Evolutionary conservation across 2,888 invertebrate genomes (phyloP).

Genomic region (Lithophane leautieri): DNA sequence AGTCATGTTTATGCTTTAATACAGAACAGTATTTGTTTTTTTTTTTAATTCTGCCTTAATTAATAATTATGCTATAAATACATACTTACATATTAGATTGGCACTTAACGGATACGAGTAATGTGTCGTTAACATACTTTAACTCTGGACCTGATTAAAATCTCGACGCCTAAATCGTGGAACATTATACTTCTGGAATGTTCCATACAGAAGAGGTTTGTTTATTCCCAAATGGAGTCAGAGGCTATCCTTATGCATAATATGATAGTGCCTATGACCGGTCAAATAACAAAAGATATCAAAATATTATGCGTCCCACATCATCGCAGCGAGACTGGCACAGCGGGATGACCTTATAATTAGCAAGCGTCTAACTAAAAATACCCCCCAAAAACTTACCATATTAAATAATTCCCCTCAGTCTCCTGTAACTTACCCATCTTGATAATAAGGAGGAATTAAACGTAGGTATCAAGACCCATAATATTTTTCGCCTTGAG

Average conservation of each 20-base stretch:
- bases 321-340: no score
- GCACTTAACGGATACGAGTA: constrained; percentile 27
- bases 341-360: no score
- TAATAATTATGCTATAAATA: constrained; percentile 12
- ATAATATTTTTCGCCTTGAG: no score
- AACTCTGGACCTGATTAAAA: constrained; percentile 43
- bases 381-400: background rate
- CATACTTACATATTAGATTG: background rate
- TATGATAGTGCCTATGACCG: background rate
- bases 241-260: background rate
- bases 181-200: constrained; percentile 5
- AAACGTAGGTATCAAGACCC: background rate
- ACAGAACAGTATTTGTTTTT: background rate
- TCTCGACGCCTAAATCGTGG: constrained; percentile 14
- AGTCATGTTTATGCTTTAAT: constrained; percentile 18
- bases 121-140: constrained; percentile 26
- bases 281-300: background rate
- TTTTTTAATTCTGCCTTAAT: background rate
- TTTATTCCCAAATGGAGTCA: background rate
- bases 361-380: background rate
- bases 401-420: background rate
- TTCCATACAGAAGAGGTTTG: background rate
- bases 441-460: background rate
- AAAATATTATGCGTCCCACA: background rate
- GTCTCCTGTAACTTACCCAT: background rate